Conservation (phyloP, 1,140 invertebrate species). For the Halictus rubicundus region DNA sequence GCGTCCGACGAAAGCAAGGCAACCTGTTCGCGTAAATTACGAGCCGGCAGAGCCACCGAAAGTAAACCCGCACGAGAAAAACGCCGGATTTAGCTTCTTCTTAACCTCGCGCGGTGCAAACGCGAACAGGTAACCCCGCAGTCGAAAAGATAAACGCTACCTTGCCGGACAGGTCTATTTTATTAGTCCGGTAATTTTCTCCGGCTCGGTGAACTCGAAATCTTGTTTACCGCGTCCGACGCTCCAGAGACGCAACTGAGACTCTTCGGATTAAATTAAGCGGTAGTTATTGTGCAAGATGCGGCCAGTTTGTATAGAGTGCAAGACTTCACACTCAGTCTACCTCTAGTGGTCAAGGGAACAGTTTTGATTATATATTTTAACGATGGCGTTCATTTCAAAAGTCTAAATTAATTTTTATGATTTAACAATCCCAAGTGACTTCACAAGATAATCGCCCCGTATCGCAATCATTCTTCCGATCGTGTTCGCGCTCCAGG, state of each 20-base stretch:
- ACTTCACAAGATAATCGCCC: no score
- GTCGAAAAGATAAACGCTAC: slow-evolving; percentile 49
- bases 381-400: no score
- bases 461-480: no score
- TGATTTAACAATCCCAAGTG: no score
- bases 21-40: slow-evolving; percentile 21
- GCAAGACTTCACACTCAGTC: no score
- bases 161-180: slow-evolving; percentile 50
- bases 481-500: no score
- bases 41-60: neutral
- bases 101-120: slow-evolving; percentile 37
- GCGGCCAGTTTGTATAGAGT: no score
- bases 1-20: neutral
- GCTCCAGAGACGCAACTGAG: slow-evolving; percentile 37
- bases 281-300: no score
- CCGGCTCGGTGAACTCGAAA: slow-evolving; percentile 30
- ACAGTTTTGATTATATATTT: no score
- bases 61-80: slow-evolving; percentile 29
- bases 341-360: no score
- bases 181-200: slow-evolving; percentile 62
- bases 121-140: slow-evolving; percentile 33
- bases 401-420: no score
- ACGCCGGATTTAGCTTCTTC: slow-evolving; percentile 27
- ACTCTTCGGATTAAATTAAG: slow-evolving; percentile 50
- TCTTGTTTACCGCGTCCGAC: slow-evolving; percentile 22